Evolutionary conservation across 2,888 invertebrate genomes (phyloP), one percentile per base, ranked within the genome.

Genomic region (Ectemnius cavifrons): DNA sequence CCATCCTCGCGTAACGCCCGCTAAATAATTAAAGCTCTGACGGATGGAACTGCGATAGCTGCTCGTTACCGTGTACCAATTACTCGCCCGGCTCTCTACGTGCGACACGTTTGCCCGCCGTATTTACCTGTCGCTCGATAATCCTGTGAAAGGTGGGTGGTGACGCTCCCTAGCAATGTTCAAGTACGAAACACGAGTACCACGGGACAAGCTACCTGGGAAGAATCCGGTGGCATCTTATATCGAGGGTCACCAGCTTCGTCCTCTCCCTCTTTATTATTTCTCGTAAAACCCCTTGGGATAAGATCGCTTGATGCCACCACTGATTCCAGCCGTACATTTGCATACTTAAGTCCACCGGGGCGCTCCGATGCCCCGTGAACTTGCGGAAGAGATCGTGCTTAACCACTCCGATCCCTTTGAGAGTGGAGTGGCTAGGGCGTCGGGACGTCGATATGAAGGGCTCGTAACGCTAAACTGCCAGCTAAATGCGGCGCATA

Each of bases 11-110:
- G 27, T 27, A 52, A 69, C 27, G 23, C 27, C n/a, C 58, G 20
- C 14, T 46, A 61, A 66, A 74, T 74, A 66, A 74, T 66, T 74
- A 37, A 63, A 63, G 20, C n/a, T 45, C 49, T 20, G 57, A 56
- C 47, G 57, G 18, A 13, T 20, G 18, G 59, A 71, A 49, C 27
- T 27, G 27, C 18, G 46, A 52, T 59, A 59, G 18, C n/a, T 49
- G 58, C 46, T 2, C 59, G 65, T 66, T 23, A 46, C 18, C 45
- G 37, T 52, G 64, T 5, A 5, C 28, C 20, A 49, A 28, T 14
- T n/a, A 16, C 2, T 61, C 28, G n/a, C 18, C 2, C 18, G 61
- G 14, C 14, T 60, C 37, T 37, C 60, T 16, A 52, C n/a, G 45
- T 37, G 52, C 49, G 14, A 37, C 37, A 37, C 18, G 20, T 11